phyloP scores from a whole-genome alignment of 2,888 invertebrate genomes.

The Cistogaster globosa region DNA sequence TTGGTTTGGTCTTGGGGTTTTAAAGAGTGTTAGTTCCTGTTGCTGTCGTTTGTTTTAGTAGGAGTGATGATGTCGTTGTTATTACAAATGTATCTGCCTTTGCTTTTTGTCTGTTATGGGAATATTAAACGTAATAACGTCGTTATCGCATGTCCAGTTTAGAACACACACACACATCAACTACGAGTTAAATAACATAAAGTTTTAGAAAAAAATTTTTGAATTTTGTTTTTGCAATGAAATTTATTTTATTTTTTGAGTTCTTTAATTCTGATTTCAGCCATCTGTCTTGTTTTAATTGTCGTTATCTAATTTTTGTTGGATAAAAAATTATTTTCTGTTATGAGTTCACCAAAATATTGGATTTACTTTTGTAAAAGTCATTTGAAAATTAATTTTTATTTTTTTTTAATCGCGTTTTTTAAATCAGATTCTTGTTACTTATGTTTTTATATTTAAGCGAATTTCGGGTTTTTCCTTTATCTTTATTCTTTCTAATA shows the following conservation, averaged over 20 bases:
- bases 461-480: too few species aligned
- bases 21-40: slow-evolving; percentile 68
- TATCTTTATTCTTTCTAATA: too few species aligned
- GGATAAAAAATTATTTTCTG: slow-evolving; percentile 18
- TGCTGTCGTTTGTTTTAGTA: slow-evolving; percentile 71
- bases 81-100: background rate
- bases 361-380: background rate
- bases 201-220: slow-evolving; percentile 22
- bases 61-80: slow-evolving; percentile 26
- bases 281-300: slow-evolving; percentile 36
- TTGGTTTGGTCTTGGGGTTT: slow-evolving; percentile 61
- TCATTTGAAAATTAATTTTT: too few species aligned
- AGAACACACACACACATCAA: slow-evolving; percentile 11
- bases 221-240: background rate
- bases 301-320: slow-evolving; percentile 37
- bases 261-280: slow-evolving; percentile 9
- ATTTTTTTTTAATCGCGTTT: too few species aligned
- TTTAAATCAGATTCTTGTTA: too few species aligned
- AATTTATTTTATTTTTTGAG: slow-evolving; percentile 20
- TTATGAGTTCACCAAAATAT: slow-evolving; percentile 27
- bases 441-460: too few species aligned
- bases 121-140: slow-evolving; percentile 9
- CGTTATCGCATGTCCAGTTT: slow-evolving; percentile 39
- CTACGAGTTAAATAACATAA: slow-evolving; percentile 5
- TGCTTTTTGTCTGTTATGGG: slow-evolving; percentile 18